A percentile compares a stretch with the other conserved stretches of the same genome.
Conservation (phyloP, 2,797 vertebrate genomes). For the Columba guinea region DNA sequence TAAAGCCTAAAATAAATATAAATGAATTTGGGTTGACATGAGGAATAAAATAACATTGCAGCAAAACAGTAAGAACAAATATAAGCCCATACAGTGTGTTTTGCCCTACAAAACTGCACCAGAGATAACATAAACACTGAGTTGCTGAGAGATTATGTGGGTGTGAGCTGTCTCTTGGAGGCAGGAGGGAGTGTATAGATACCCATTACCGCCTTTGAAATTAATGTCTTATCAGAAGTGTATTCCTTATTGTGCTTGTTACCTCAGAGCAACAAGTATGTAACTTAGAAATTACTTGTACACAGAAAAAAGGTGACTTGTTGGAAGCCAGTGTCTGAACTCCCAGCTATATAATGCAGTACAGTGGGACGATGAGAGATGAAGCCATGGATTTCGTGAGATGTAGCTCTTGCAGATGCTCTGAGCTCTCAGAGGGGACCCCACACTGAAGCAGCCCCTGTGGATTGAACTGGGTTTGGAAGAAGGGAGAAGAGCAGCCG, state of each 20-base stretch:
- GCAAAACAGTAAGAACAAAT: not conserved
- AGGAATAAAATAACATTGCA: not conserved
- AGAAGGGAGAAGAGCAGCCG: not conserved
- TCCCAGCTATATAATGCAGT: not conserved
- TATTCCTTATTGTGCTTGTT: not conserved
- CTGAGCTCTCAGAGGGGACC: not conserved
- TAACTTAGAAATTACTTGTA: not conserved
- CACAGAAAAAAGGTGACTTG: not conserved
- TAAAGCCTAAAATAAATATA: not conserved
- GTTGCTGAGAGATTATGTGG: not conserved
- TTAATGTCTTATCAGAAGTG: not conserved
- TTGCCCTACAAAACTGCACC: not conserved
- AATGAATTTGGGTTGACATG: not conserved
- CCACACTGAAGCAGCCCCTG: not conserved
- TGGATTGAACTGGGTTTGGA: not conserved
- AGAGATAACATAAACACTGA: not conserved
- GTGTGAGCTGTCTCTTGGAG: not conserved
- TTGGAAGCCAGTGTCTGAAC: not conserved
- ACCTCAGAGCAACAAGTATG: not conserved
- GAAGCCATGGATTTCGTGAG: not conserved
- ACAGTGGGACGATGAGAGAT: not conserved
- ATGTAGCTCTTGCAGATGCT: not conserved
- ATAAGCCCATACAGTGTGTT: not conserved
- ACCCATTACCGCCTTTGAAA: not conserved
- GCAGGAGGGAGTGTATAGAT: not conserved